A percentile compares a stretch with the other conserved stretches of the same genome.
Conservation (phyloP, 2,113 vertebrate genomes). For the Brachypteracias leptosomus region DNA sequence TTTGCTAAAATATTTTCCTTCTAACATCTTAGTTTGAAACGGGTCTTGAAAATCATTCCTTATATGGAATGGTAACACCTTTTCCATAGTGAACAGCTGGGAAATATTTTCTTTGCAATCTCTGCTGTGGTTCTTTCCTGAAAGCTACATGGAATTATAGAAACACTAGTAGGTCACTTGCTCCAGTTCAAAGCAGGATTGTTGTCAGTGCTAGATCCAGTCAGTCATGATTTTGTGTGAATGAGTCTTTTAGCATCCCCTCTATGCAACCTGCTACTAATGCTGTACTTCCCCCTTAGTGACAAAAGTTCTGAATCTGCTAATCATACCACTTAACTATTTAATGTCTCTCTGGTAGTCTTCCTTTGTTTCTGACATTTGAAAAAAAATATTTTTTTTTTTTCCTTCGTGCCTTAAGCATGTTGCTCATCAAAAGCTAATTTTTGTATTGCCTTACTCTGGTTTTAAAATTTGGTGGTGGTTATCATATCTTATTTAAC, state of each 20-base stretch:
- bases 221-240: neutral
- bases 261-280: neutral
- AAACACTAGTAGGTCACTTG: neutral
- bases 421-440: neutral
- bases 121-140: neutral
- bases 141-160: neutral
- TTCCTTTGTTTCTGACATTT: neutral
- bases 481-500: neutral
- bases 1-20: neutral
- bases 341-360: neutral
- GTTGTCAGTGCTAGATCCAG: neutral
- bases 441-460: neutral
- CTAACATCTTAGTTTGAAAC: neutral
- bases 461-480: neutral
- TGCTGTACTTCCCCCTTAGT: neutral
- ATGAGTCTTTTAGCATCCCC: neutral
- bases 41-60: neutral
- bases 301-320: neutral
- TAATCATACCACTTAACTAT: neutral
- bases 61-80: neutral
- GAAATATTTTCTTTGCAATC: neutral
- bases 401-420: neutral
- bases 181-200: neutral
- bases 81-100: neutral
- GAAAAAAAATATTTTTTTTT: neutral